Base-by-base conservation (phyloP, 2,113 vertebrate genomes). In the Siphamia tubifer region DNA sequence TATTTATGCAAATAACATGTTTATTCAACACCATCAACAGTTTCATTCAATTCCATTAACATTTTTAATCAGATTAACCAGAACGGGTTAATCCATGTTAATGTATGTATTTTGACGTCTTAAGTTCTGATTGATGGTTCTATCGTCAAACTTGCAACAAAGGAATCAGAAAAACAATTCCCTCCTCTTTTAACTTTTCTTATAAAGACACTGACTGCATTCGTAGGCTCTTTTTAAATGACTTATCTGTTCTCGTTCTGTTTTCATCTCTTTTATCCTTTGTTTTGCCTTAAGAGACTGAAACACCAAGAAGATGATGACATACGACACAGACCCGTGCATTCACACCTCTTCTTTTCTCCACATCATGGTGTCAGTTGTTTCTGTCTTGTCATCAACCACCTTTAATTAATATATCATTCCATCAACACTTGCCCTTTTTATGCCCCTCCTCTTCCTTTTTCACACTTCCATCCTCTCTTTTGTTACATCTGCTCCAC, bases 381-480 rank as follows among this genome's bases (percentile, higher is more conserved):
- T 34, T 25, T 2, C 34, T 34, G 30, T 21, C 44, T 52, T 0
- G 0, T 56, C 17, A 24, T 70, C 15, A 63, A 20, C 48, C 39
- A n/a, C 32, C 45, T 28, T 57, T 58, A 31, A 49, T 49, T 20
- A 61, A 43, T 45, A 43, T 45, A n/a, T 31, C 35, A 44, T 16
- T 20, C 38, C 21, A 31, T 66, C 23, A 28, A 20, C 58, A 49
- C 35, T 23, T 42, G n/a, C 39, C 52, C 30, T 13, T 28, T 48
- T 39, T 48, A 12, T 7, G 21, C n/a, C 6, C 38, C 48, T 31
- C 32, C 24, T 28, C 17, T 17, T 48, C 36, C 13, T 40, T 30
- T 19, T 25, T 8, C 40, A 13, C 48, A 31, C 45, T 40, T 27
- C 39, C 30, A 9, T 4, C 11, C 19, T 4, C n/a, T 19, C 12